Conservation (phyloP, 23 tunicate genomes). For the Halocynthia aurantium region DNA sequence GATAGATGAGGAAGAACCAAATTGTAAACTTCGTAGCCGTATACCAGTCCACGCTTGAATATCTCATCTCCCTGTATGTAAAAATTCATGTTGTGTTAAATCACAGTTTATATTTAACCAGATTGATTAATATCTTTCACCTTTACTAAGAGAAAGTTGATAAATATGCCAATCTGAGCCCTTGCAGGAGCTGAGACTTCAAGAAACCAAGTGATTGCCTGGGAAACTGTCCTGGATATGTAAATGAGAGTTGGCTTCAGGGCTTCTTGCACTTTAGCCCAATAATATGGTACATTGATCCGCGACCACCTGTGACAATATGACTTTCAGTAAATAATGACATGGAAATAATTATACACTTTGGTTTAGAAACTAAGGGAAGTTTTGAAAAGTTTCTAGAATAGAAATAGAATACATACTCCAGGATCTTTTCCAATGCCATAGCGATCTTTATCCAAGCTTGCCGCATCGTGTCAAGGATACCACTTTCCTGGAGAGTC, state of each 20-base stretch:
- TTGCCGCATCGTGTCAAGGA: constrained; percentile 9
- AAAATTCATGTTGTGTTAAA: too few relatives aligned
- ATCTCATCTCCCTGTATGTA: too few relatives aligned
- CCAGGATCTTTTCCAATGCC: neutral
- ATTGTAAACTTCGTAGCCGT: neutral
- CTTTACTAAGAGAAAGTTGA: neutral
- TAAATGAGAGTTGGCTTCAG: constrained; percentile 1
- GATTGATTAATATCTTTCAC: neutral
- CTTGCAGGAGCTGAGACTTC: constrained; percentile 13
- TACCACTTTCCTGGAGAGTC: constrained; percentile 33
- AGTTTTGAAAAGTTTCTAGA: neutral
- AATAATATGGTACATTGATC: constrained; percentile 9
- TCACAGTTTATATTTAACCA: too few relatives aligned
- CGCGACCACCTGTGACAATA: constrained; percentile 11
- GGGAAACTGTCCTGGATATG: neutral
- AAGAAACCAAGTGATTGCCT: neutral
- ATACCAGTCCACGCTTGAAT: too few relatives aligned
- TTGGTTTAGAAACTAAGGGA: too few relatives aligned
- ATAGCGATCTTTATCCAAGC: constrained; percentile 12
- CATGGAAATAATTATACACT: too few relatives aligned
- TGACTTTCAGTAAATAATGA: too few relatives aligned
- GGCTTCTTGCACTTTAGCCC: neutral
- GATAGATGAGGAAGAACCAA: neutral
- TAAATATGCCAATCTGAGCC: neutral
- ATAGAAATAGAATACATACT: neutral